Evolutionary conservation across 37 sponge, comb jelly and placozoan genomes (phyloP), one percentile per base, ranked within the genome.

Genomic region (Hexactinellida sp.): DNA sequence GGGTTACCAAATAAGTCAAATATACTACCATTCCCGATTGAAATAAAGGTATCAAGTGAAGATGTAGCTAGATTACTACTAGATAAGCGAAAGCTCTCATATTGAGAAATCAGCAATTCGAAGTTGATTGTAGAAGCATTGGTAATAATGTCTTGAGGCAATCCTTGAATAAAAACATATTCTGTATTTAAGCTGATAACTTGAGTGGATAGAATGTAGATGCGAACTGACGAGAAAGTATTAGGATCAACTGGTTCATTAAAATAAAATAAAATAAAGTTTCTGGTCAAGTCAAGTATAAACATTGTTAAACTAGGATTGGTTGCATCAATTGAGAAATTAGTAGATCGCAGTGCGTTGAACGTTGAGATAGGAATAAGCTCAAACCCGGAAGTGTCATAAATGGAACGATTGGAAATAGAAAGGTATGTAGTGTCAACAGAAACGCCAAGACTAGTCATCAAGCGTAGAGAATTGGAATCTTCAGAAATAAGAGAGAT

Each of bases 1-100:
- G 88, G 87, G 54, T 91, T 93, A 52, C 37, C 76, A 55, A 89
- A 90, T 0, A 86, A 83, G 54, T 95, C 95, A 3, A 7, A 32
- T 25, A 63, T 63, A 63, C 76, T 63, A 21, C 76, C 76, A 24
- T 84, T 24, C 5, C 55, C 86, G 32, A 39, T 54, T 1, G 28
- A 3, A 36, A 54, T 9, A 83, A 82, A 86, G 36, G 82, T 82
- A 30, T 86, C 36, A 36, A 28, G 10, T 1, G 16, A 1, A 36
- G 24, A 21, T 3, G 83, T 86, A 54, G 82, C 82, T 37, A 86
- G 82, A 38, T 86, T 83, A 23, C 38, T 9, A 36, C n/a, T 35
- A 25, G 76, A 63, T 7, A 63, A n/a, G 13, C 30, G 5, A 63
- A 25, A 63, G 3, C 76, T 63, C 13, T 63, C 76, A 63, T 28